These are phyloP conservation scores for Spodoptera frugiperda DNA, from an alignment of 1,140 invertebrate species.

Conservation along the genomic window DNA sequence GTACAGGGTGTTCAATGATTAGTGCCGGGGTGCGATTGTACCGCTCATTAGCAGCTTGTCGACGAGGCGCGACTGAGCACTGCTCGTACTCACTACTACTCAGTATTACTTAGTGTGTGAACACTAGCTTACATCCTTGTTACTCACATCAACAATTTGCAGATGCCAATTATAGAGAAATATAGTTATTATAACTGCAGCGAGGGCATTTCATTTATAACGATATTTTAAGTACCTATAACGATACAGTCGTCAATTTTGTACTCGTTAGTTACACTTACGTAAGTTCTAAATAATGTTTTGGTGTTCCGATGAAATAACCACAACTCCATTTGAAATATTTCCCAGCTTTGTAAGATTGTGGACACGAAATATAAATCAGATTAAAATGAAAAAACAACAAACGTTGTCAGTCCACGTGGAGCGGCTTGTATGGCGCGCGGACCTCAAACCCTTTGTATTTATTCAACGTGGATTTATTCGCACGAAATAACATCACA, in stretches of 20 bases:
- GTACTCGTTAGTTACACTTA: too few species aligned
- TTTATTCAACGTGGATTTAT: conserved; percentile 27
- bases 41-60: conserved; percentile 5
- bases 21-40: neutral
- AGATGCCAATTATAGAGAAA: neutral
- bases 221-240: too few species aligned
- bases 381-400: neutral
- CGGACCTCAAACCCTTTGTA: neutral
- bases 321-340: neutral
- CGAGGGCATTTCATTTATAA: too few species aligned
- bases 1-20: neutral
- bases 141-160: neutral
- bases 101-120: neutral
- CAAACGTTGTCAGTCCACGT: neutral
- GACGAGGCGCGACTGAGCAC: neutral
- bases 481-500: conserved; percentile 17
- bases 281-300: too few species aligned
- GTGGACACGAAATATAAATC: neutral
- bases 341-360: neutral
- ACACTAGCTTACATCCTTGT: neutral
- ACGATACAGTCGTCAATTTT: too few species aligned
- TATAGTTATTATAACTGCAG: neutral
- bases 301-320: too few species aligned
- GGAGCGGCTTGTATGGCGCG: neutral
- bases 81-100: neutral